phyloP scores from a whole-genome alignment of 2,888 invertebrate species.

The Hypena proboscidalis region DNA sequence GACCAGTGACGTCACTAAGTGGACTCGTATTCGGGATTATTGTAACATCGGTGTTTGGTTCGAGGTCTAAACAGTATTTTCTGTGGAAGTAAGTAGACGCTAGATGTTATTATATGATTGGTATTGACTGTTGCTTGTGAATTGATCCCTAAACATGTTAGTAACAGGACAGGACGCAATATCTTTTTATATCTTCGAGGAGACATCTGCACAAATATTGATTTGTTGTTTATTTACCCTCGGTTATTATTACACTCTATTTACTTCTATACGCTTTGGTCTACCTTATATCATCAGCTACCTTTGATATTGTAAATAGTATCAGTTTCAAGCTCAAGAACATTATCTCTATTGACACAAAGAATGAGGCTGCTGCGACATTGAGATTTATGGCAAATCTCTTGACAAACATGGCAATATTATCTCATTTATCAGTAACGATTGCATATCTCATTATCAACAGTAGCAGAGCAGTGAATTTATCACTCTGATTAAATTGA shows the following conservation, averaged over 20 bases:
- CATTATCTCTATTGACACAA: constrained; percentile 24
- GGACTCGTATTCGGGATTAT: constrained; percentile 23
- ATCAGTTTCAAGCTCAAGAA: not conserved
- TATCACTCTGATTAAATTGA: too few species aligned
- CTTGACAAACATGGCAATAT: constrained; percentile 14
- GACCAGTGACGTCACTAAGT: constrained; percentile 46
- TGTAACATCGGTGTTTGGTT: constrained; percentile 17
- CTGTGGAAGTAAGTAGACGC: constrained; percentile 41
- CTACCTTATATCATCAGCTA: not conserved
- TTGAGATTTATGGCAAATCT: constrained; percentile 13
- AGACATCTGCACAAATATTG: constrained; percentile 29
- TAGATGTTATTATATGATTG: constrained; percentile 42
- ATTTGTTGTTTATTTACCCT: constrained; percentile 41
- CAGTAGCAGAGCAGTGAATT: too few species aligned
- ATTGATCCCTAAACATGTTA: constrained; percentile 18
- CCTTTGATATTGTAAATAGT: not conserved
- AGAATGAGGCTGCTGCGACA: constrained; percentile 6
- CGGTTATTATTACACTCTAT: not conserved
- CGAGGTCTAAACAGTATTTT: constrained; percentile 37
- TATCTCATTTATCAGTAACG: too few species aligned
- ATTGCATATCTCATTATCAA: too few species aligned
- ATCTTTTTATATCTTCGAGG: constrained; percentile 10
- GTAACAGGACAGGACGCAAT: constrained; percentile 6
- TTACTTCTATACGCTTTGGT: not conserved
- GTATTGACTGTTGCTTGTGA: constrained; percentile 39